Conservation (phyloP, 1,140 invertebrate genomes). For the Brachionus paranguensis region DNA sequence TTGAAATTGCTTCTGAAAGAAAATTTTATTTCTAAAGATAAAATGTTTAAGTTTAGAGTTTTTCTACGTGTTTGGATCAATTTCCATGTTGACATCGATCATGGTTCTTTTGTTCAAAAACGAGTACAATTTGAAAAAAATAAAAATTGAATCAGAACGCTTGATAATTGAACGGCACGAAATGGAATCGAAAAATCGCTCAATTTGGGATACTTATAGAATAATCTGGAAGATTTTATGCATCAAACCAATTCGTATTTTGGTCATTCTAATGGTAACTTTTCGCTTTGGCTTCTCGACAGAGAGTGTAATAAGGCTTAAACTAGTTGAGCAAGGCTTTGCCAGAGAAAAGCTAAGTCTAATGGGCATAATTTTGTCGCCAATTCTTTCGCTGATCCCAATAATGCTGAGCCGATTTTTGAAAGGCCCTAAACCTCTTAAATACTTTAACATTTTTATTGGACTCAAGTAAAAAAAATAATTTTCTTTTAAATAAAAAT, state of each 20-base stretch:
- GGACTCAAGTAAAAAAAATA: neutral
- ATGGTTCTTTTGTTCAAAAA: slow-evolving; percentile 13
- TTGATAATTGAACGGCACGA: neutral
- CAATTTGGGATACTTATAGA: slow-evolving; percentile 4
- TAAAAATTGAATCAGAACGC: neutral
- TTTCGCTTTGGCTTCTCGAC: slow-evolving; percentile 4
- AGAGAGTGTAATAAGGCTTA: neutral
- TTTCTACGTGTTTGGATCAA: neutral
- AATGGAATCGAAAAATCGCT: neutral
- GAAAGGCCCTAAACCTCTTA: neutral
- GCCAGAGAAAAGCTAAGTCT: slow-evolving; percentile 25
- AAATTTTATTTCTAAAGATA: neutral
- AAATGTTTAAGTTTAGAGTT: neutral
- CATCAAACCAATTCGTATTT: neutral
- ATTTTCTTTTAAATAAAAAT: neutral
- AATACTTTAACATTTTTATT: neutral
- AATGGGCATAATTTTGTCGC: neutral
- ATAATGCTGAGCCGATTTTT: neutral
- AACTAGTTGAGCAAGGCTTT: slow-evolving; percentile 23
- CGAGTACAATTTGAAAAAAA: slow-evolving; percentile 7
- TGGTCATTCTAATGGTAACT: neutral
- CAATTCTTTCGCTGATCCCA: neutral
- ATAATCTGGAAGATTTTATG: slow-evolving; percentile 24
- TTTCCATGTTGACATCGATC: neutral
- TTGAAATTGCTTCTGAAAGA: no score